Conservation (phyloP, 2,113 vertebrate genomes). For the Corvus moneduloides region DNA sequence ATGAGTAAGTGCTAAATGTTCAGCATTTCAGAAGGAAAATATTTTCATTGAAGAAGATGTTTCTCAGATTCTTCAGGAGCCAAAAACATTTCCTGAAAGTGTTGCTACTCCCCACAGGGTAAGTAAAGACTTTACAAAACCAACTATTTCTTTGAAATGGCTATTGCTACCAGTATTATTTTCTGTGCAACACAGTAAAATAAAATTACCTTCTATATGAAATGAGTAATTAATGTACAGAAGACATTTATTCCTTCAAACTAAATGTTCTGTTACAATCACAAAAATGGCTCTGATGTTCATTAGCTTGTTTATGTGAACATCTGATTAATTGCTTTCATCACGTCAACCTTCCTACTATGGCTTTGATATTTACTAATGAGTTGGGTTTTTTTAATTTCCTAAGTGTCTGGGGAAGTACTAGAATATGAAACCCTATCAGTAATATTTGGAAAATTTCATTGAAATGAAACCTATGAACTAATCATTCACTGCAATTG, state of each 20-base stretch:
- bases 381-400: background rate
- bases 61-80: background rate
- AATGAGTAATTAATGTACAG: background rate
- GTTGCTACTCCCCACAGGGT: background rate
- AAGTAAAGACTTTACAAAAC: background rate
- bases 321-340: background rate
- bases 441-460: background rate
- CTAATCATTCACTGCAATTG: background rate
- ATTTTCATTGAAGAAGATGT: slow-evolving; percentile 23
- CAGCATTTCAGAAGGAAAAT: slow-evolving; percentile 5
- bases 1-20: slow-evolving; percentile 1
- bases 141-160: background rate
- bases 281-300: background rate
- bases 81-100: background rate
- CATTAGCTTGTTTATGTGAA: background rate
- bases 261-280: background rate
- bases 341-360: background rate
- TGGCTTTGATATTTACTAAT: background rate
- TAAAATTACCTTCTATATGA: background rate
- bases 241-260: background rate
- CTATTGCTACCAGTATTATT: background rate
- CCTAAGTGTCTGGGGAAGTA: background rate
- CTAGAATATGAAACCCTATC: background rate
- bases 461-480: background rate
- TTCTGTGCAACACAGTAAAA: background rate